Evolutionary conservation across 2,888 invertebrate genomes (phyloP), one percentile per base, ranked within the genome.

Genomic region (Aleiodes testaceus): DNA sequence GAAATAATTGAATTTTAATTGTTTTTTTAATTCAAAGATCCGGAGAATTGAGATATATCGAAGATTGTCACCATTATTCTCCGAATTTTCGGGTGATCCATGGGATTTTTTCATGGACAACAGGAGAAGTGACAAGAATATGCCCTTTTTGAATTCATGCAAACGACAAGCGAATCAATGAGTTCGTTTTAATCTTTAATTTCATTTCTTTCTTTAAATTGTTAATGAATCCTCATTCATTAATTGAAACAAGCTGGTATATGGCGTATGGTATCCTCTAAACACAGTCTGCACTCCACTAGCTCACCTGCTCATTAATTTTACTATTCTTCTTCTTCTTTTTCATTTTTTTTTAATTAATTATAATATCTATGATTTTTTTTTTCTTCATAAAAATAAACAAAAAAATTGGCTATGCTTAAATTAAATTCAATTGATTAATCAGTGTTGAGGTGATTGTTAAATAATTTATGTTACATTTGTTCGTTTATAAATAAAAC

Each of bases 231-330:
- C 72, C 72, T 74, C 66, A 50, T 69, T 74, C 73, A 79, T 77
- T 80, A 79, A 78, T 82, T 79, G 36, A 84, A 85, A 81, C 78
- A 84, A 85, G 84, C 84, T 87, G 85, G 85, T 84, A 84, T 63
- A 63, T 85, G 83, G 85, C 84, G 82, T 84, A 82, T 86, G 86
- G 85, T 87, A 87, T 87, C 87, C 87, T 87, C 87, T 85, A 87
- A 87, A 87, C 87, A 87, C 87, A 87, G 87, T 87, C 86, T 87
- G 87, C 87, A 87, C 87, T 87, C 87, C 87, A 87, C 87, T 87
- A 87, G 85, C 85, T 87, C 84, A 82, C 84, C 85, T 85, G 71
- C 61, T 66, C 70, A 49, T 55, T 18, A 82, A 82, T 73, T 82
- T 82, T 80, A 81, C 79, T 53, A 22, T 53, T 53, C n/a, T 81